phyloP scores from a whole-genome alignment of 2,113 vertebrate species.

The Acinonyx jubatus region DNA sequence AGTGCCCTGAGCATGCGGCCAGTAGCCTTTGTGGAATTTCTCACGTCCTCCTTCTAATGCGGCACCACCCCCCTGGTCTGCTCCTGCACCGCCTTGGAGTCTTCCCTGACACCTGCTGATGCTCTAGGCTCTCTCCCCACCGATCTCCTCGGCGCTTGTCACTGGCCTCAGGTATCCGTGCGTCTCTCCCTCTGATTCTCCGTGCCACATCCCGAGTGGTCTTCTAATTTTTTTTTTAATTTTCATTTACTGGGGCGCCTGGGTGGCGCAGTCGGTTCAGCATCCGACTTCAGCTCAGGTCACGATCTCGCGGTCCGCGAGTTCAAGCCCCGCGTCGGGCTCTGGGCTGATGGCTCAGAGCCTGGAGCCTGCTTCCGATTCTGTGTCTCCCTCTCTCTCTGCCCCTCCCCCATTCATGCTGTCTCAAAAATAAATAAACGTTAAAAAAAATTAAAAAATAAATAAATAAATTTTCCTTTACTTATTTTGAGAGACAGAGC shows the following conservation, averaged over 20 bases:
- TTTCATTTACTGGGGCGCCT: background rate
- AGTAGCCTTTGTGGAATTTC: background rate
- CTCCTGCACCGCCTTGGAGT: background rate
- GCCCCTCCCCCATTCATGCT: too few species aligned
- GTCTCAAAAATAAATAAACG: too few species aligned
- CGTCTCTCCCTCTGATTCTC: background rate
- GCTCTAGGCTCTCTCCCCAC: accelerated
- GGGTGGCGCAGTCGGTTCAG: too few species aligned
- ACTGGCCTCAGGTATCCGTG: accelerated
- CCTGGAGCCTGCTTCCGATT: too few species aligned
- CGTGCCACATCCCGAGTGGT: background rate
- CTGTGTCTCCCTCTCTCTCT: too few species aligned
- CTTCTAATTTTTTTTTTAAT: background rate
- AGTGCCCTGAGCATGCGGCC: background rate
- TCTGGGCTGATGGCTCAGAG: too few species aligned
- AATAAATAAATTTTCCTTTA: background rate
- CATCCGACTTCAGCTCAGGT: too few species aligned
- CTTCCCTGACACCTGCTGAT: accelerated
- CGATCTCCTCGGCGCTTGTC: background rate
- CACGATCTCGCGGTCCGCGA: too few species aligned
- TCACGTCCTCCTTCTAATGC: background rate
- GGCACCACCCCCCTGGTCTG: background rate
- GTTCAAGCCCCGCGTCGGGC: too few species aligned
- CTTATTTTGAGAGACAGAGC: background rate
- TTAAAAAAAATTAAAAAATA: too few species aligned